Evolutionary conservation across 2,797 vertebrate species (phyloP), one percentile per base, ranked within the genome.

Genomic region (Propithecus perrieri): DNA sequence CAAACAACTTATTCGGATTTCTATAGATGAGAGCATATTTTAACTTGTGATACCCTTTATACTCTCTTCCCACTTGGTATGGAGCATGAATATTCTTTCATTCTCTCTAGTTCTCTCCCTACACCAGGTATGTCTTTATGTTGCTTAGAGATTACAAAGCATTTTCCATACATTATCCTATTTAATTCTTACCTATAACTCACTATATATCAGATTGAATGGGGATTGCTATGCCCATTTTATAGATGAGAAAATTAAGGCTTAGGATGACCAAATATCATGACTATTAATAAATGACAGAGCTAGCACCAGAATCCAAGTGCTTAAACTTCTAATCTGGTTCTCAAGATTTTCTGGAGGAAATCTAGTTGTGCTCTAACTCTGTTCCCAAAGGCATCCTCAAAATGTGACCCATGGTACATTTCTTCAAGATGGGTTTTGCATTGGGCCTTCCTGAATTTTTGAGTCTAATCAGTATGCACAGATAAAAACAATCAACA

Each of bases 11-110:
- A 50, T 14, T 46, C 24, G 69, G 30, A 63, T 48, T 53, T 76
- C 71, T 43, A 20, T 11, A 80, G 57, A 50, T 50, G 28, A 48
- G 12, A 4, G 8, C 14, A 4, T 55, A 33, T 61, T 92, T 85
- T 57, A 53, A 53, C 65, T 8, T 22, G 24, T 41, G 78, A 48
- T 8, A 18, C 1, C 6, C 38, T 38, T 84, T 48, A 89, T 18
- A 15, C 7, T 50, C 11, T 72, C 28, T 30, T 41, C 9, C 24
- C 12, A 46, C 0, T 0, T 4, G 7, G 18, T 12, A 33, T 6
- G 5, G 59, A 18, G 7, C 8, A 1, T 43, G 61, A 71, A 43
- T 61, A 22, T 14, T 57, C 38, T 38, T 88, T 72, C 33, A 7
- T 59, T 81, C 7, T 88, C 6, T n/a, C 35, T n/a, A 15, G 35